Evolutionary conservation across 2,797 vertebrate genomes (phyloP), one percentile per base, ranked within the genome.

Genomic region (Melanotaenia nigrans): DNA sequence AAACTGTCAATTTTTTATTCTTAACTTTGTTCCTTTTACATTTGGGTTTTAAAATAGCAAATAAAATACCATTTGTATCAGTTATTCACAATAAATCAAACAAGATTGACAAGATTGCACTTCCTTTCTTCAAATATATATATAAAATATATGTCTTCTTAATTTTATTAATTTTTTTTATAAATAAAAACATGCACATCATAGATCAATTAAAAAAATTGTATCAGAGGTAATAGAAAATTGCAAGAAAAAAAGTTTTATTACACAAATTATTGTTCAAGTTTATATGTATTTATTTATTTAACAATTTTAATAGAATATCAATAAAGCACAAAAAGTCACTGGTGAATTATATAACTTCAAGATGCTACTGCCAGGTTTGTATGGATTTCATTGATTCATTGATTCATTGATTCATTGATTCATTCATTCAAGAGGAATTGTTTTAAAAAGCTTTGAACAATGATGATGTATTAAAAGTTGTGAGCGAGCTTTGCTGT

Each of bases 31-130:
- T 54, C 1, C 24, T 54, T 24, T 54, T 0, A 22, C 1, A 10
- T 49, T 49, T 49, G 12, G 18, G 3, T 45, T 45, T 49, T n/a
- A 49, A 49, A 49, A 28, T 30, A 55, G 24, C 28, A 28, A 40
- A 51, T 49, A 9, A n/a, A 49, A 51, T 54, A 13, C 36, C 10
- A 9, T 22, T 51, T 4, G 22, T 66, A 36, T 66, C 35, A 35
- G 0, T 42, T 71, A 71, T 45, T 70, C 35, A 61, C 32, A 45
- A 54, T 25, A 40, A 63, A 25, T 58, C 13, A 38, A 55, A 22
- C 22, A 55, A 20, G 49, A 16, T 32, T 32, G 3, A 9, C 36
- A 38, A 38, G 36, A 35, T 35, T 36, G 8, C 10, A 36, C 10
- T 36, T 36, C 8, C 35, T 36, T 36, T 36, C 35, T 36, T 10